phyloP scores from a whole-genome alignment of 1,140 invertebrate species.

The Marisa cornuarietis region DNA sequence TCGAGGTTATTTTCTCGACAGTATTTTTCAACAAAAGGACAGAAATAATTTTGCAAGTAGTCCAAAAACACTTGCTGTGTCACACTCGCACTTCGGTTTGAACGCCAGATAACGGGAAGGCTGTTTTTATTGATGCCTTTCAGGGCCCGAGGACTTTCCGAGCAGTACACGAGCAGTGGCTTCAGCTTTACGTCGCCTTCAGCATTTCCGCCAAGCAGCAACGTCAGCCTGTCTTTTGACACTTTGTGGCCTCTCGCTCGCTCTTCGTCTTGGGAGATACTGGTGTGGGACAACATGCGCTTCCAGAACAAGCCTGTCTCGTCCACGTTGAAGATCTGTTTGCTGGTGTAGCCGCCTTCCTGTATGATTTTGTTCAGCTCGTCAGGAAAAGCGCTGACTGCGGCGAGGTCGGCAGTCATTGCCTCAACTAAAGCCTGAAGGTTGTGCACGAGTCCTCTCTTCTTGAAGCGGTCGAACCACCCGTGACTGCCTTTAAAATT shows the following conservation, averaged over 20 bases:
- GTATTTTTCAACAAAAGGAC: slow-evolving; percentile 29
- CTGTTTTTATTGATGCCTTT: slow-evolving; percentile 12
- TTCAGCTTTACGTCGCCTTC: slow-evolving; percentile 21
- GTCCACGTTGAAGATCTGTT: slow-evolving; percentile 39
- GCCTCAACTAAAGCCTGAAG: slow-evolving; percentile 58
- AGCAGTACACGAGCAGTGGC: slow-evolving; percentile 14
- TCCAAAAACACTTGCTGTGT: slow-evolving; percentile 30
- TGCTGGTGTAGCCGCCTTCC: slow-evolving; percentile 24
- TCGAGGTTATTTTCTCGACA: slow-evolving; percentile 28
- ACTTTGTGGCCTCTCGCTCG: slow-evolving; percentile 4
- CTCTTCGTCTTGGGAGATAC: slow-evolving; percentile 8
- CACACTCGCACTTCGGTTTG: slow-evolving; percentile 14
- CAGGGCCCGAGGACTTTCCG: slow-evolving; percentile 1
- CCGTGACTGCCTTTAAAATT: slow-evolving; percentile 55
- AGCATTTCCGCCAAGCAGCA: slow-evolving; percentile 15
- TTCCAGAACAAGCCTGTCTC: slow-evolving; percentile 25
- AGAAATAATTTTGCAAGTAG: slow-evolving; percentile 32
- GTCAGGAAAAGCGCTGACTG: slow-evolving; percentile 51
- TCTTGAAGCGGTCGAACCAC: slow-evolving; percentile 63
- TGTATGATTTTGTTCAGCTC: slow-evolving; percentile 25
- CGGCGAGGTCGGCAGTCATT: slow-evolving; percentile 54
- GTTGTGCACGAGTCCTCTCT: slow-evolving; percentile 53
- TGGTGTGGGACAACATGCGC: neutral
- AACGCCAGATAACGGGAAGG: slow-evolving; percentile 11
- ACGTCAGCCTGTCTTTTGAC: slow-evolving; percentile 15